Percentiles rank a stretch among this genome's conserved stretches.
These are phyloP conservation scores for Eulemur rubriventer DNA, from an alignment of 2,797 vertebrate species.

Conservation along the genomic window DNA sequence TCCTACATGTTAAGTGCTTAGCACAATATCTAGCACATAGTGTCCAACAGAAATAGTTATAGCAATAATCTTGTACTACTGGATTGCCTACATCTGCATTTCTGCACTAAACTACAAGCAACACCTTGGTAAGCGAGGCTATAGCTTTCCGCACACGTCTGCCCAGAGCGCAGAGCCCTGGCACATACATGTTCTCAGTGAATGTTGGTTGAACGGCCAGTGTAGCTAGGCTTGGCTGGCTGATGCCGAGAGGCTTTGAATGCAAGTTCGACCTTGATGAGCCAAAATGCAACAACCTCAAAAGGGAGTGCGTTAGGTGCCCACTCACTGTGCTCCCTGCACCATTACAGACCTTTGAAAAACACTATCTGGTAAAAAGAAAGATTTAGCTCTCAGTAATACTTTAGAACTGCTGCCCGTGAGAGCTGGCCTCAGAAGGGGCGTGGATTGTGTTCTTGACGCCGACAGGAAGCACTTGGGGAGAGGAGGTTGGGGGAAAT, in stretches of 20 bases:
- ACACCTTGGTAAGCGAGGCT: background rate
- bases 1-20: background rate
- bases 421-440: background rate
- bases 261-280: rapidly evolving
- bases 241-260: no score
- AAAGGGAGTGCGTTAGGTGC: rapidly evolving
- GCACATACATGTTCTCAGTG: rapidly evolving
- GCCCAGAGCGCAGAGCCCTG: no score
- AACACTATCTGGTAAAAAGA: background rate
- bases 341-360: background rate
- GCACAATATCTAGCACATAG: background rate
- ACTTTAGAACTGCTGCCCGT: background rate
- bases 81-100: no score
- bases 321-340: background rate
- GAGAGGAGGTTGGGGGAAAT: background rate
- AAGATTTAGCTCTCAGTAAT: rapidly evolving
- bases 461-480: background rate
- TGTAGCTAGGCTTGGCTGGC: background rate
- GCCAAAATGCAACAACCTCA: no score
- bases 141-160: rapidly evolving
- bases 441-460: background rate
- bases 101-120: background rate
- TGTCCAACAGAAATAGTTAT: background rate
- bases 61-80: no score
- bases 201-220: background rate